Conservation (phyloP, 2,888 invertebrate species). For the Drosophila buzzatii region DNA sequence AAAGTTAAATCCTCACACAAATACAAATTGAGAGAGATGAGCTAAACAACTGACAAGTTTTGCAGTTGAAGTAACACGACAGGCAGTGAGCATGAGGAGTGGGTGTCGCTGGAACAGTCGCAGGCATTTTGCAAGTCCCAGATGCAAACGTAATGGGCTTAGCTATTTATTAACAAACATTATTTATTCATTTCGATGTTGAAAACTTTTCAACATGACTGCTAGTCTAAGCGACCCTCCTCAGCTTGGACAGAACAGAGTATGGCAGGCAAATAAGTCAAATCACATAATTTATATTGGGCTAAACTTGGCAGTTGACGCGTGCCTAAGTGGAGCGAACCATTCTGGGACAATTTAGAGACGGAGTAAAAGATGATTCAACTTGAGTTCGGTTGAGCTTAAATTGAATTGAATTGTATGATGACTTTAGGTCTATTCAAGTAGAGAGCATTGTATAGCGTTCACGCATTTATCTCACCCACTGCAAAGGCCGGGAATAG, state of each 20-base stretch:
- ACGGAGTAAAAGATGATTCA: neutral
- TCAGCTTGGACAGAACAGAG: neutral
- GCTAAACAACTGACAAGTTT: neutral
- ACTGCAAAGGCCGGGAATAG: slow-evolving; percentile 14
- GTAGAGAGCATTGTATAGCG: no score
- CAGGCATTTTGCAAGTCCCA: neutral
- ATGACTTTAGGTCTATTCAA: no score
- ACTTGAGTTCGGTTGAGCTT: neutral
- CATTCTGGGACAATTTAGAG: slow-evolving; percentile 7
- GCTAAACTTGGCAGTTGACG: slow-evolving; percentile 67
- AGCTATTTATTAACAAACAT: slow-evolving; percentile 5
- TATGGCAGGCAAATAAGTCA: slow-evolving; percentile 53
- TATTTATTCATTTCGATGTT: neutral
- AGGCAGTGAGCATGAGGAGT: neutral
- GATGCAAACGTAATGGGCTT: slow-evolving; percentile 4
- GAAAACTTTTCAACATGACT: neutral
- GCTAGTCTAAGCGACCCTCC: neutral
- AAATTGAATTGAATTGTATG: no score
- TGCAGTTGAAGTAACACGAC: neutral
- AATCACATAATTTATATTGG: slow-evolving; percentile 76
- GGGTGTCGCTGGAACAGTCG: neutral
- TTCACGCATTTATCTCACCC: no score
- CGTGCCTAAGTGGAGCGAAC: slow-evolving; percentile 66
- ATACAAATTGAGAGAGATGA: slow-evolving; percentile 26
- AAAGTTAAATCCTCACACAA: slow-evolving; percentile 53